phyloP scores from a whole-genome alignment of 2,888 invertebrate species.

The Phyllotreta striolata region DNA sequence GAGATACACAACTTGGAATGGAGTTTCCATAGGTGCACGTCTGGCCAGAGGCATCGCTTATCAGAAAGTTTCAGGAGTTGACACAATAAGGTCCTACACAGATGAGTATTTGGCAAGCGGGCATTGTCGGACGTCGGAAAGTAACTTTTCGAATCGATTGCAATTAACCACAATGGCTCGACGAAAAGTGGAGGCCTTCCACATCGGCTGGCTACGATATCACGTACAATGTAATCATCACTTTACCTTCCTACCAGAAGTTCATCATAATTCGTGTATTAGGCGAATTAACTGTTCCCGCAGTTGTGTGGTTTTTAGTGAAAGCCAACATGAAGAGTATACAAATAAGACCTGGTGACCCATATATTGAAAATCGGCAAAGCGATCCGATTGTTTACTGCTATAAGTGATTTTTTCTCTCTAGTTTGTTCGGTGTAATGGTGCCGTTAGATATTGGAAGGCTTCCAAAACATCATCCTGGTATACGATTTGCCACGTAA shows the following conservation, averaged over 20 bases:
- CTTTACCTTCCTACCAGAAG: not conserved
- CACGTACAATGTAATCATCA: not conserved
- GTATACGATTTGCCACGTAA: no score
- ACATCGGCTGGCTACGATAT: not conserved
- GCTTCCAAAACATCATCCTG: no score
- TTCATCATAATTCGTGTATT: not conserved
- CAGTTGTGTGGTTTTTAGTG: no score
- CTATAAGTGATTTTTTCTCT: no score
- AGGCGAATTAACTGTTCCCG: no score
- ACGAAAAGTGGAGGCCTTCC: constrained; percentile 35
- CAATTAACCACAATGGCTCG: constrained; percentile 45
- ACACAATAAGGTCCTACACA: constrained; percentile 45
- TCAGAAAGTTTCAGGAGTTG: constrained; percentile 53
- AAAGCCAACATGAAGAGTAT: no score
- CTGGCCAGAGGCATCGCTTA: constrained; percentile 47
- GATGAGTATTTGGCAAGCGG: constrained; percentile 45
- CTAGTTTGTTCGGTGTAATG: no score
- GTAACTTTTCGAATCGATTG: constrained; percentile 46
- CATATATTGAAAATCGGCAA: no score
- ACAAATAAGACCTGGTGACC: no score
- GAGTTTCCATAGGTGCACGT: constrained; percentile 36
- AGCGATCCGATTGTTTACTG: no score
- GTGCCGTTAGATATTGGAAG: no score
- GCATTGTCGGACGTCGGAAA: constrained; percentile 29
- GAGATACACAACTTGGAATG: constrained; percentile 35